Percentiles rank a stretch among this genome's conserved stretches.
phyloP scores from a whole-genome alignment of 2,113 vertebrate genomes.

The Thalassarche chlororhynchos region DNA sequence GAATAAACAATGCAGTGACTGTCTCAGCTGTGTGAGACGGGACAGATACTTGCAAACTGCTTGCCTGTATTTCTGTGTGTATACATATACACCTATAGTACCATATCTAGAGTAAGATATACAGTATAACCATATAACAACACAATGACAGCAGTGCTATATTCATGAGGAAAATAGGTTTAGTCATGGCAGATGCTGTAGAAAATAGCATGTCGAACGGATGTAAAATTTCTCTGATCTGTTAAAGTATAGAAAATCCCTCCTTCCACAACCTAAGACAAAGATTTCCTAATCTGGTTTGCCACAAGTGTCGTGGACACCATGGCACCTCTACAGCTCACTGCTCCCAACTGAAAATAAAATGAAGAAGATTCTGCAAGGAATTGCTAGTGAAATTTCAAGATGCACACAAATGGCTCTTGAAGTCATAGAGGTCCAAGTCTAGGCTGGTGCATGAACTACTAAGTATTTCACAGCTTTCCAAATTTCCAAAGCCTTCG shows the following conservation, averaged over 20 bases:
- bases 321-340: background rate
- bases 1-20: background rate
- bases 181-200: background rate
- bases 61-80: background rate
- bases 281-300: background rate
- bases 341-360: background rate
- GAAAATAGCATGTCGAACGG: background rate
- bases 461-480: background rate
- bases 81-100: background rate
- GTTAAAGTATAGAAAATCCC: background rate
- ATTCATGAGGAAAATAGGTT: background rate
- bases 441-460: background rate
- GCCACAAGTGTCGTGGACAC: background rate
- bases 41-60: background rate
- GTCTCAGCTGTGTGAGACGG: background rate
- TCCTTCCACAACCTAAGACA: background rate
- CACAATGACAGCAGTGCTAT: background rate
- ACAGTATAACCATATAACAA: background rate
- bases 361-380: background rate
- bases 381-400: background rate
- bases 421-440: background rate
- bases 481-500: background rate
- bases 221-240: background rate
- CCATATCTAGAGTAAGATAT: background rate
- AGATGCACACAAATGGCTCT: background rate